These are phyloP conservation scores for Drosophila nikananu DNA, from an alignment of 1,140 invertebrate species.

Conservation along the genomic window DNA sequence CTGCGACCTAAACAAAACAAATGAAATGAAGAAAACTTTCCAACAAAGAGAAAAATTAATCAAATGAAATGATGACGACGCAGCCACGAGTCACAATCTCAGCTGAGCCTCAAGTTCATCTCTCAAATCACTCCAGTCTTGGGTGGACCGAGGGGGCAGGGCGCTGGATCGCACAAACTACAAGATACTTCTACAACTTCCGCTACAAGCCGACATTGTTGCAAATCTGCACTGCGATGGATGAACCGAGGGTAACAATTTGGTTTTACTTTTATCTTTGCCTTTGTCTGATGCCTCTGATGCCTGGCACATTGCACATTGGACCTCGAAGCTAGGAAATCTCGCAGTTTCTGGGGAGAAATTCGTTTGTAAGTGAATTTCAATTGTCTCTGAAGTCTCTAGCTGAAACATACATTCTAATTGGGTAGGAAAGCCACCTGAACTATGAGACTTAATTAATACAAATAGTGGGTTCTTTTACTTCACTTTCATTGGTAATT, in stretches of 20 bases:
- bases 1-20: slow-evolving; percentile 55
- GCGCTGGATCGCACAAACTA: slow-evolving; percentile 36
- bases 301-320: slow-evolving; percentile 53
- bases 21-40: slow-evolving; percentile 66
- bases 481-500: neutral
- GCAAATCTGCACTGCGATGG: slow-evolving; percentile 64
- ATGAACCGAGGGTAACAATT: slow-evolving; percentile 54
- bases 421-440: neutral
- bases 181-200: slow-evolving; percentile 68
- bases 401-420: slow-evolving; percentile 34
- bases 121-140: slow-evolving; percentile 28
- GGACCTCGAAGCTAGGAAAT: slow-evolving; percentile 26
- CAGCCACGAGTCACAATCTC: slow-evolving; percentile 54
- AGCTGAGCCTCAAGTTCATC: slow-evolving; percentile 78
- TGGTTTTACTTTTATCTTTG: slow-evolving; percentile 53
- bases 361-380: slow-evolving; percentile 36
- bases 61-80: slow-evolving; percentile 77
- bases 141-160: neutral
- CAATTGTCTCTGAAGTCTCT: slow-evolving; percentile 27
- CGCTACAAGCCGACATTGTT: slow-evolving; percentile 74
- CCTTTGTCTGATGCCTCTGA: slow-evolving; percentile 30
- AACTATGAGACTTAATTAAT: neutral
- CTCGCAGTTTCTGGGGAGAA: slow-evolving; percentile 26
- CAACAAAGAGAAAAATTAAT: slow-evolving; percentile 72
- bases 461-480: neutral